Percentiles rank a stretch among this genome's conserved stretches.
Evolutionary conservation across 2,113 vertebrate species (phyloP).

Genomic region (Meriones unguiculatus): DNA sequence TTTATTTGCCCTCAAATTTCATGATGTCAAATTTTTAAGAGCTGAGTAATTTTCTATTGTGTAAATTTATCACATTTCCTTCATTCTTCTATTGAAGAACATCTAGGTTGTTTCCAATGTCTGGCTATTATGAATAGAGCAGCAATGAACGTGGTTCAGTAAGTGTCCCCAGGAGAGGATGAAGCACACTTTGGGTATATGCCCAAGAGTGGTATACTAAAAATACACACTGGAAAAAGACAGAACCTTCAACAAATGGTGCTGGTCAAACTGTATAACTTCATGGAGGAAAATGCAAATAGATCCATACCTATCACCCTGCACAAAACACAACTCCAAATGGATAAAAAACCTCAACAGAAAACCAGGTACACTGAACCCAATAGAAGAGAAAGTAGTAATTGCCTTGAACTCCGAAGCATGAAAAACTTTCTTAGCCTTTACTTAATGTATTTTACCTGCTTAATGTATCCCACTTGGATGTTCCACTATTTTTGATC

Average conservation of each 20-base stretch:
- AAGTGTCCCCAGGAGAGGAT: background rate
- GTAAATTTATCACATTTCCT: background rate
- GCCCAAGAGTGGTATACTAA: background rate
- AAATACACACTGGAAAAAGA: background rate
- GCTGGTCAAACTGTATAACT: background rate
- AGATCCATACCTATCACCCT: too few relatives aligned
- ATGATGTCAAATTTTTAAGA: background rate
- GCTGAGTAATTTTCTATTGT: background rate
- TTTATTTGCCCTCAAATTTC: background rate
- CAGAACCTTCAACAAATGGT: background rate
- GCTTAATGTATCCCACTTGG: background rate
- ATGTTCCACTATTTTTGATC: background rate
- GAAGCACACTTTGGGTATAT: background rate
- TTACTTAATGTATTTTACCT: background rate
- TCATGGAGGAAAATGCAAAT: background rate
- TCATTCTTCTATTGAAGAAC: background rate
- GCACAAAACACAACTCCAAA: background rate
- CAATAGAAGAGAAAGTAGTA: background rate
- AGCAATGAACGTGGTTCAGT: background rate
- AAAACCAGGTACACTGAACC: background rate
- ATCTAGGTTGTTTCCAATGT: background rate
- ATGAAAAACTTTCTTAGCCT: background rate
- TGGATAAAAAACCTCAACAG: background rate
- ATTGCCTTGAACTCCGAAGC: background rate
- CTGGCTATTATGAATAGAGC: background rate